Base-by-base conservation (phyloP, 2,797 vertebrate species). In the Diplodus puntazzo region DNA sequence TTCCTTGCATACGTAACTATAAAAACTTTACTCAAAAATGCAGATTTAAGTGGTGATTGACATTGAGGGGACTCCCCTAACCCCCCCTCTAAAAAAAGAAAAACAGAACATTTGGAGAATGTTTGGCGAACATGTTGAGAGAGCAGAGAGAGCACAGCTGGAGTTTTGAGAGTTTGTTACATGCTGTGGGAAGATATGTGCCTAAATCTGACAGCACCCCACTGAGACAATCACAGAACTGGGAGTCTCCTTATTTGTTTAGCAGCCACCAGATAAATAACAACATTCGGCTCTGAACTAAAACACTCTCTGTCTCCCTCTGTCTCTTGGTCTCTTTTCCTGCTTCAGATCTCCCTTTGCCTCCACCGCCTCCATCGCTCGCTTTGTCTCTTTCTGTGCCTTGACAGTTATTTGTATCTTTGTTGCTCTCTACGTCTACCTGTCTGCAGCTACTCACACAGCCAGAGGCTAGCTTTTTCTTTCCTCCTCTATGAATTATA, bases 391-490 rank as follows among this genome's bases (percentile, higher is more conserved):
- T 82, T 80, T 86, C 82, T 80, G 72, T 53, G 59, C 89, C 85
- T 88, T 92, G 92, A 91, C 93, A 93, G 91, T 90, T 93, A 92
- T 94, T 90, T 93, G 91, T 93, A 93, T 93, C 87, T 93, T 90
- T 92, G 88, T 91, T 91, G 85, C 90, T 85, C 83, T 86, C 84
- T 71, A 57, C 77, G 79, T 92, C 85, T 93, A 91, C 90, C 92
- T 92, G 91, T 93, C 92, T 90, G 82, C 87, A 86, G 89, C 83
- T 88, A 68, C 87, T 92, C 89, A 93, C 87, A 93, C 91, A 93
- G 91, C 93, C 89, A 88, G 89, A 83, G 91, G 91, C 91, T 90
- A 91, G 85, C 89, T 75, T 79, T 84, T 89, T 86, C 79, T 81
- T 69, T 89, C 73, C 83, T 77, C 81, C 73, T 76, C 72, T 75